Conservation (phyloP, 2,113 vertebrate genomes). For the Phainopepla nitens region DNA sequence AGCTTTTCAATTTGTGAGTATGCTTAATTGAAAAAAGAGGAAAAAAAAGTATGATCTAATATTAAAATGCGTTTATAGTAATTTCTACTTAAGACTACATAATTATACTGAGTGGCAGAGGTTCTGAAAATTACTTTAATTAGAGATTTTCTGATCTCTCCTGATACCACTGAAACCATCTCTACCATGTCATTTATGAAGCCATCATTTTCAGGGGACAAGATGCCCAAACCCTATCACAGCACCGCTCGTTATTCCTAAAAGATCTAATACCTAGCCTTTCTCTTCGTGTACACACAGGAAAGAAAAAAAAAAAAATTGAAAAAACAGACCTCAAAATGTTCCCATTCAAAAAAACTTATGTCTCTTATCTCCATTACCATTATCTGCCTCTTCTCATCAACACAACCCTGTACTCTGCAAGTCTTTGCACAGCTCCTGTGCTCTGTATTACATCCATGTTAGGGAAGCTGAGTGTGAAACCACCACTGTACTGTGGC, state of each 20-base stretch:
- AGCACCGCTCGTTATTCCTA: neutral
- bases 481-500: neutral
- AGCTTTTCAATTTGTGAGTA: neutral
- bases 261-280: neutral
- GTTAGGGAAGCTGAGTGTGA: neutral
- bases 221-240: neutral
- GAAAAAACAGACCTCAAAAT: neutral
- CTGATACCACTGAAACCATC: neutral
- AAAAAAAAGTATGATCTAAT: neutral
- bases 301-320: neutral
- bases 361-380: neutral
- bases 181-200: neutral
- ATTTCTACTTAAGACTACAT: neutral
- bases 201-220: neutral
- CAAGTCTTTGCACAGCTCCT: neutral
- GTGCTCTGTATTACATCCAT: neutral
- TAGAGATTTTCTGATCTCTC: neutral
- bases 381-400: neutral
- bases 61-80: neutral
- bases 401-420: neutral
- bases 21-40: neutral
- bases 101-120: neutral
- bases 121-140: neutral
- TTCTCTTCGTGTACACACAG: neutral
- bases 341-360: neutral